Evolutionary conservation across 2,113 vertebrate species (phyloP), one percentile per base, ranked within the genome.

Genomic region (Machaerirhynchus nigripectus): DNA sequence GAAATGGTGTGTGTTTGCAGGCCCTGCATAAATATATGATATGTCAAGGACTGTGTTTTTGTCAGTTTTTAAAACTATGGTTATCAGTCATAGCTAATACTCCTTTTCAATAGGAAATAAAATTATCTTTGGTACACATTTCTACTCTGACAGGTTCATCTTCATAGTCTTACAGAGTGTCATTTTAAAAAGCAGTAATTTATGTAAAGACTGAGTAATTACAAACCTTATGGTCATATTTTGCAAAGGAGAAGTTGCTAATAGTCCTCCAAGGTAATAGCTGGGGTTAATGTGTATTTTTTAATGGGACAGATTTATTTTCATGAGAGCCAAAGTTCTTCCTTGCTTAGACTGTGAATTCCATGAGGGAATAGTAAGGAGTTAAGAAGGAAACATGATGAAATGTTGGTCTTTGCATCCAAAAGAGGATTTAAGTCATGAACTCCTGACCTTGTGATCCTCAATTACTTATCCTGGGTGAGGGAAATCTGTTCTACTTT

Each of bases 371-470:
- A 93, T 91, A 93, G 79, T 88, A 96, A 96, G 90, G 79, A 97
- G 50, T 96, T 95, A 96, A 95, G 95, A 95, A 88, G 87, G 78
- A 95, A 96, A 86, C 76, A 91, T 86, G 84, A 97, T 87, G 89
- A 96, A 97, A 94, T 93, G 35, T 84, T 95, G 79, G 78, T 83
- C 90, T 96, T 91, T 90, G 75, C 90, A 93, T 96, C 82, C 90
- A 88, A 86, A 96, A 88, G 85, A 93, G 92, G 95, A 95, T 94
- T 96, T 92, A 89, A 96, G 95, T 86, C 92, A 81, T 81, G 90
- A 96, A 94, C 93, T 96, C 90, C 71, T 95, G 93, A 96, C 95
- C 95, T 92, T 81, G 59, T 90, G 95, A 96, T 95, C 82, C 89
- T 91, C 95, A 95, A 77, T 97, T 96, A 96, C 92, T 96, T 96